phyloP scores from a whole-genome alignment of 30 jellyfish, hydroid and myxozoan genomes.

The Cassiopea andromeda region DNA sequence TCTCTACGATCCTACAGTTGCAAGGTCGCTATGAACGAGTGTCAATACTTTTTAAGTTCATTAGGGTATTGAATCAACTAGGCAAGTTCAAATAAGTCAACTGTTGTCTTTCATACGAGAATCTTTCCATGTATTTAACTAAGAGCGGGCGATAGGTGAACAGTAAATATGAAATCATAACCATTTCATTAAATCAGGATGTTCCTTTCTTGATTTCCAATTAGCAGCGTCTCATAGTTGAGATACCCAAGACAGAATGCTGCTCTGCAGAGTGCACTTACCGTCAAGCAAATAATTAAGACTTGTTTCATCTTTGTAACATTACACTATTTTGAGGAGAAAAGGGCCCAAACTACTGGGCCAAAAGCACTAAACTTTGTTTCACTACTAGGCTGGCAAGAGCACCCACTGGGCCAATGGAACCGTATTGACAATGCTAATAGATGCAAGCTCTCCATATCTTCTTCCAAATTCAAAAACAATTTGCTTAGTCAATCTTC shows the following conservation, averaged over 20 bases:
- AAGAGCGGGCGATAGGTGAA: background rate
- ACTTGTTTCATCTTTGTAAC: too few species aligned
- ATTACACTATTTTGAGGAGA: too few species aligned
- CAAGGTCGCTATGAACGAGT: background rate
- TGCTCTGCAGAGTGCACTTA: background rate
- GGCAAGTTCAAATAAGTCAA: too few species aligned
- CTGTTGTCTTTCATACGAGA: background rate
- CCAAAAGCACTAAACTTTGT: too few species aligned
- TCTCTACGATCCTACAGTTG: background rate
- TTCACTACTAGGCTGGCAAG: too few species aligned
- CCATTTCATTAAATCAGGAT: background rate
- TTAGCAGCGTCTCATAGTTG: background rate
- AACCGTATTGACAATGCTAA: too few species aligned
- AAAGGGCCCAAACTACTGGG: too few species aligned
- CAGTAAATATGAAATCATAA: background rate
- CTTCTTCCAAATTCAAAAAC: too few species aligned
- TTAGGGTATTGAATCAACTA: background rate
- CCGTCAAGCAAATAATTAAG: background rate
- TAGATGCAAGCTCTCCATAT: too few species aligned
- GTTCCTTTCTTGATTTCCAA: conserved; percentile 13
- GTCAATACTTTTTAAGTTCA: background rate
- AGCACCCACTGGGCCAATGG: too few species aligned
- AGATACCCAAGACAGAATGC: background rate
- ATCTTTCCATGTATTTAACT: conserved; percentile 19
- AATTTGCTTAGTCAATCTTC: too few species aligned